A percentile compares a stretch with the other conserved stretches of the same genome.
Evolutionary conservation across 37 sponge, comb jelly and placozoan species (phyloP).

Genomic region (Halisarca cf. caerulea): DNA sequence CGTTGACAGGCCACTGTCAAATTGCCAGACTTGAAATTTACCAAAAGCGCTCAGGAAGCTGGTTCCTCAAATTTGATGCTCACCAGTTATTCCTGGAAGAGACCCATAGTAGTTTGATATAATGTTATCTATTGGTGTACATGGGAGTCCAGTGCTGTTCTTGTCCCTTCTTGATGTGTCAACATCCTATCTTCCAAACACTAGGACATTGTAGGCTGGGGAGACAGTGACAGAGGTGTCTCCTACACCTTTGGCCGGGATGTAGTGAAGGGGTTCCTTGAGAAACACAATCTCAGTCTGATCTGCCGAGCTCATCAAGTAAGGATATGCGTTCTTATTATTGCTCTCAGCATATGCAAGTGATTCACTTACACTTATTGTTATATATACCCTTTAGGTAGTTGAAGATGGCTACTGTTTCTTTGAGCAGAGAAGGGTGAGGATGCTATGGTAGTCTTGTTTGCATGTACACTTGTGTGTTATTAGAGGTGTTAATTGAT

Average conservation of each 20-base stretch:
- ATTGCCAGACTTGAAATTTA: no score
- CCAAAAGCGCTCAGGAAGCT: no score
- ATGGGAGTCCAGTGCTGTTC: no score
- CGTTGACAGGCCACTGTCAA: no score
- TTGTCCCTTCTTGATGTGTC: no score
- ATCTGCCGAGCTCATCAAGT: conserved; percentile 93
- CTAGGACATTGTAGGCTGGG: conserved; percentile 93
- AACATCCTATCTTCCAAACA: neutral
- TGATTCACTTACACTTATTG: neutral
- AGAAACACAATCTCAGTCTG: conserved; percentile 70
- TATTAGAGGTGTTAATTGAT: no score
- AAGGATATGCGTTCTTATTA: neutral
- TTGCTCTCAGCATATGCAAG: neutral
- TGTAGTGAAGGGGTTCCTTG: conserved; percentile 75
- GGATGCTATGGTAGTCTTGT: neutral
- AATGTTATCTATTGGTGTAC: no score
- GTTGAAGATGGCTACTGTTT: conserved; percentile 95
- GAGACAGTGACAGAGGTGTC: conserved; percentile 95
- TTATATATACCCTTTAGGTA: conserved; percentile 44
- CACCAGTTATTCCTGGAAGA: no score
- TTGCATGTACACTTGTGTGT: no score
- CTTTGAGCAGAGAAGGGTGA: conserved; percentile 86
- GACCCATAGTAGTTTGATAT: no score
- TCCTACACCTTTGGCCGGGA: conserved; percentile 93
- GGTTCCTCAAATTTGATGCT: no score